Evolutionary conservation across 1,140 invertebrate genomes (phyloP), one percentile per base, ranked within the genome.

Genomic region (Drosophila melanogaster): DNA sequence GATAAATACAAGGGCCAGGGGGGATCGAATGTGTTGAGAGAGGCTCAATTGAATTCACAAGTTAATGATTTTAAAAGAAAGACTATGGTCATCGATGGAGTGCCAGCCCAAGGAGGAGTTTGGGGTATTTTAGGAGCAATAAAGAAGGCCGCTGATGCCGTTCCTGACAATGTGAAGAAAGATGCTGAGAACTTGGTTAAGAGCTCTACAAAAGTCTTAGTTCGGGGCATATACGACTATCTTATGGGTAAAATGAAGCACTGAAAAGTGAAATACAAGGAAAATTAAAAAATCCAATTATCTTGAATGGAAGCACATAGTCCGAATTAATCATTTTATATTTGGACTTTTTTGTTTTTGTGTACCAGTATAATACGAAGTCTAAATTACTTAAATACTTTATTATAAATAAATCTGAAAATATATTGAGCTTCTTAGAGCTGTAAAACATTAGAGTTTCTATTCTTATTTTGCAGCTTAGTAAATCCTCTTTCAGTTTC

Each of bases 61-160:
- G 49, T 51, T 10, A 17, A 17, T 17, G 49, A 33, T 0, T 51
- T 35, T 30, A 19, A 51, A 24, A 12, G 15, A 1, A 19, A 19
- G 30, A 35, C 6, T 4, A 2, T 14, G 15, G 1, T 51, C 11
- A 2, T 51, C 11, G 49, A 51, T 33, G 49, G 49, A 6, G 49
- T 51, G 4, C 49, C 49, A 35, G 15, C 15, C 15, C 49, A 51
- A 35, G 49, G 49, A 35, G 49, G 49, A 15, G 4, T 17, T 49
- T 33, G n/a, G n/a, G 26, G 15, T 4, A 15, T 30, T 6, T 3
- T 49, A 3, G 19, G 19, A 47, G 5, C 4, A 4, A 1, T n/a
- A 0, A 30, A 15, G 47, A 26, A n/a, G 4, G 26, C 26, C 5
- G 0, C 30, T 6, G 30, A 4, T 0, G 15, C 4, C 5, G 5